Base-by-base conservation (phyloP, 2,797 vertebrate genomes). In the Catharus ustulatus region DNA sequence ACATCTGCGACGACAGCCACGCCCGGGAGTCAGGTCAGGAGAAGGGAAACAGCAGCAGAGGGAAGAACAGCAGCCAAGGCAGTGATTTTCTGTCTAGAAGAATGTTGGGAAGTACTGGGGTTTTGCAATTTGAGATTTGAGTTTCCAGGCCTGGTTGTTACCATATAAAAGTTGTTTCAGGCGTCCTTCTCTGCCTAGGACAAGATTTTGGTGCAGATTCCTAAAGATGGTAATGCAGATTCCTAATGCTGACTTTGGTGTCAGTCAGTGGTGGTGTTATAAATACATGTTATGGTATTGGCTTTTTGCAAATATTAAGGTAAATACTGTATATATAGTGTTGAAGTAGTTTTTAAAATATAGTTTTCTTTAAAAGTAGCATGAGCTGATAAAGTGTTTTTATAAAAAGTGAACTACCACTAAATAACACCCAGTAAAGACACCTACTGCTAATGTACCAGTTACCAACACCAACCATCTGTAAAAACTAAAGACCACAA, bases 1-100 rank as follows among this genome's bases (percentile, higher is more conserved):
- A 99, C 91, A 97, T 99, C 96, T 99, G 99, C 72, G 99, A 99
- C 15, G 99, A 99, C 96, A 99, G 98, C 91, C 98, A 98, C 75
- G 93, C 98, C 42, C 68, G 96, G 62, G 98, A 99, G 94, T 92
- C 98, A 96, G 99, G 99, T 99, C 21, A 78, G 69, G 5, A 64
- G 29, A 19, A 15, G 34, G 64, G 17, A 30, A 10, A 62, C 40
- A 49, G 46, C 48, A 30, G 30, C 58, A 48, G 21, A 32, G 51
- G 43, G 5, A 32, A 36, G 20, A 29, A 15, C 54, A 59, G 0
- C 32, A 21, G 57, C 40, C 12, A 6, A 5, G 10, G 48, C 61
- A 19, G 38, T 9, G 32, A 0, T 76, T 32, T 52, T 40, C 15
- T 64, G 11, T 40, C 68, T 57, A 10, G 7, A 40, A 63, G 48